Evolutionary conservation across 2,797 vertebrate species (phyloP).

Genomic region (Perdix hodgsoniae): DNA sequence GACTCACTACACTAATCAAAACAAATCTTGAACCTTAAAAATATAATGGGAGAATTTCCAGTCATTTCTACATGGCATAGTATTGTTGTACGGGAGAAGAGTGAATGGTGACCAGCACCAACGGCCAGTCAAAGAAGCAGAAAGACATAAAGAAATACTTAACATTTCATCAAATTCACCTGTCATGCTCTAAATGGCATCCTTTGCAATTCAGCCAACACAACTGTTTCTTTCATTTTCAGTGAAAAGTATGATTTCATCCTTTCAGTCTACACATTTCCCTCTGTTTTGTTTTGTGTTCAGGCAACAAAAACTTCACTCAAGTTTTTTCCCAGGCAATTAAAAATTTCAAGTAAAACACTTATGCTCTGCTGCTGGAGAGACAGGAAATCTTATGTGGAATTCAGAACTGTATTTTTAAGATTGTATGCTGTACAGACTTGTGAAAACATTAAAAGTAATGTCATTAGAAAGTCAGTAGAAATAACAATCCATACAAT

Average conservation of each 20-base stretch:
- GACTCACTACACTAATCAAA: background rate
- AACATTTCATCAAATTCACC: background rate
- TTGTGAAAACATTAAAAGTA: background rate
- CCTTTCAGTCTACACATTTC: background rate
- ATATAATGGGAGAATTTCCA: background rate
- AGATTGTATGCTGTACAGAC: background rate
- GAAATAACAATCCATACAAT: background rate
- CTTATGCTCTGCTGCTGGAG: background rate
- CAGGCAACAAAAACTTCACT: no score
- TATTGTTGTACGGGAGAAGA: background rate
- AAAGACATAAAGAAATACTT: background rate
- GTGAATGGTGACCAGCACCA: background rate
- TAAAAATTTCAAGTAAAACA: background rate
- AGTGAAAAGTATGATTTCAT: background rate
- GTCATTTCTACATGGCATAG: background rate
- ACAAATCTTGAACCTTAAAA: background rate
- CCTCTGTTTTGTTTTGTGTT: background rate
- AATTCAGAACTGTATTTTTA: background rate
- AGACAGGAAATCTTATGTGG: background rate
- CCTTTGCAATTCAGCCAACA: background rate
- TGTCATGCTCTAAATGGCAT: background rate
- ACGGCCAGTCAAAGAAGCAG: background rate
- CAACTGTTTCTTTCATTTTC: background rate
- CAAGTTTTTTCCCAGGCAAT: background rate
- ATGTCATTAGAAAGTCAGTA: background rate